Evolutionary conservation across 2,888 invertebrate genomes (phyloP).

Genomic region (Trachelus iudaicus): DNA sequence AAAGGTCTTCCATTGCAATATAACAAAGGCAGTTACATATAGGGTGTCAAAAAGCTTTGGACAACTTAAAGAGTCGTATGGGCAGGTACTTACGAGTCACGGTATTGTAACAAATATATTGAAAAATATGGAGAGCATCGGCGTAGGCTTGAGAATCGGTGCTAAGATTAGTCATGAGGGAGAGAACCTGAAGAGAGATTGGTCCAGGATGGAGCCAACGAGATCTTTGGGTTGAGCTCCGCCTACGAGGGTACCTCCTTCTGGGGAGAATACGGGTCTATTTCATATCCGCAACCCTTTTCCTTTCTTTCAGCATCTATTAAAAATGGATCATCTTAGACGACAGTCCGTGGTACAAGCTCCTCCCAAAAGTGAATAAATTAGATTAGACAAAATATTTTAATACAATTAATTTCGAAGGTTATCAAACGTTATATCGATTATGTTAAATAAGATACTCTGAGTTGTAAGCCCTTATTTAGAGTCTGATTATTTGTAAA

Average conservation of each 20-base stretch:
- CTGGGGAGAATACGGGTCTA: background rate
- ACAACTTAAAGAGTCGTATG: background rate
- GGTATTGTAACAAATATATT: background rate
- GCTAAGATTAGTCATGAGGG: constrained; percentile 7
- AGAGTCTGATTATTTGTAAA: background rate
- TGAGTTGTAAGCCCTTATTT: background rate
- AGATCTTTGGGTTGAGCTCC: constrained; percentile 8
- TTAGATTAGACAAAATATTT: background rate
- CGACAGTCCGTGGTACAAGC: background rate
- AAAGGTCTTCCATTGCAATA: background rate
- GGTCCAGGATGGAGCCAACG: constrained; percentile 39
- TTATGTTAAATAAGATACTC: background rate
- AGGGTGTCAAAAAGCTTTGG: background rate
- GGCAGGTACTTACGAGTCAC: background rate
- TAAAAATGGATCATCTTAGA: background rate
- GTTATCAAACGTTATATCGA: background rate
- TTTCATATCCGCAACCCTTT: background rate
- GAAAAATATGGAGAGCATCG: background rate
- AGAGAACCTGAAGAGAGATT: constrained; percentile 30
- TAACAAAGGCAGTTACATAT: background rate
- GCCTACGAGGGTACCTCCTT: background rate
- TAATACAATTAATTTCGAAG: background rate
- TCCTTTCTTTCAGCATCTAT: background rate
- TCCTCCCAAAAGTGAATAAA: background rate
- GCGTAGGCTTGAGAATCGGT: background rate